Evolutionary conservation across 2,888 invertebrate species (phyloP), one percentile per base, ranked within the genome.

Genomic region (Volucella zonaria): DNA sequence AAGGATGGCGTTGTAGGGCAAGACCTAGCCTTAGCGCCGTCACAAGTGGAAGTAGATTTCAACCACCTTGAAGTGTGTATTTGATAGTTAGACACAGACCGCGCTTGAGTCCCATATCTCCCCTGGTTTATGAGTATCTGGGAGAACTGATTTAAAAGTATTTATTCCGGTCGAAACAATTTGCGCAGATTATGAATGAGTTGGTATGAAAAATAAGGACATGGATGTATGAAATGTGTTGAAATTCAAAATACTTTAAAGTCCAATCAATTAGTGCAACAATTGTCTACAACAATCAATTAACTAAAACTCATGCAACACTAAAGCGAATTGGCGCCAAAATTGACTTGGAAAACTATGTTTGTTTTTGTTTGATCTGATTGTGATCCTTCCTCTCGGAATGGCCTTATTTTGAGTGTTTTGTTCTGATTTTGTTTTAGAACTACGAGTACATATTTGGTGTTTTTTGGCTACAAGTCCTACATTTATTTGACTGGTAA

Each of bases 271-370:
- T 66, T 38, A 56, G 80, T 71, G 68, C 79, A 31, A 82, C 31
- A 61, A 43, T 58, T 68, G 61, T 62, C 75, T 75, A 79, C 51
- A 59, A 71, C 68, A 75, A 40, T 49, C 18, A 75, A 59, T 62
- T 6, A 73, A 77, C 67, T 67, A 75, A 82, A 78, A 83, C 52
- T 45, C 79, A 75, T 80, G 83, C 83, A 83, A 83, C 70, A 83
- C 75, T 61, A 54, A 79, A 67, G 67, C 77, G 31, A 31, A 31
- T 31, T 31, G 31, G 31, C 31, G 6, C 31, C 31, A 31, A 31
- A 31, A 31, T 31, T 31, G 4, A 31, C 31, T 31, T 31, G 31
- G 31, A 31, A 3, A 31, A 31, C 31, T 6, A 23, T 23, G 18
- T 23, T 2, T 23, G 18, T 23, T 3, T 6, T 31, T 31, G 31